Evolutionary conservation across 2,113 vertebrate species (phyloP).

Genomic region (Phrynocephalus versicolor): DNA sequence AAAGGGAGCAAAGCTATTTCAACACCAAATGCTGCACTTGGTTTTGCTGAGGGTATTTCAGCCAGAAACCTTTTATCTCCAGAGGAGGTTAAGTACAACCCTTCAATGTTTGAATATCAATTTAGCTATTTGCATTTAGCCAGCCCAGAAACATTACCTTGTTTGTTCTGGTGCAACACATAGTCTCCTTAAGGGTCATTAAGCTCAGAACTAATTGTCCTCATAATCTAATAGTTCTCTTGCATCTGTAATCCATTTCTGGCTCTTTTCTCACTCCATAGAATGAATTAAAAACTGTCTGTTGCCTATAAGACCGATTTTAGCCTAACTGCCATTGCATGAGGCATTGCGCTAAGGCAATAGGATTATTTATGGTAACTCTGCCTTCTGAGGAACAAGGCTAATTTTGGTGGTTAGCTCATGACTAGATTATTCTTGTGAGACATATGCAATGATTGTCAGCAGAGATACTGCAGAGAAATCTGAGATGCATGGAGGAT

Average conservation of each 20-base stretch:
- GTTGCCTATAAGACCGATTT: too few species aligned
- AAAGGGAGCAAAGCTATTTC: conserved; percentile 30
- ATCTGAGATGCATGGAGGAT: too few species aligned
- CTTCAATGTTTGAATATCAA: conserved; percentile 39
- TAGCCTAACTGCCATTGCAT: not conserved
- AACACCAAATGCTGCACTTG: conserved; percentile 36
- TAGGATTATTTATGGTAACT: not conserved
- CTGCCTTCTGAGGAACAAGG: not conserved
- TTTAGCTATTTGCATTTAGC: conserved; percentile 24
- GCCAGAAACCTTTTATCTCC: conserved; percentile 27
- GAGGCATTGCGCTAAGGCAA: not conserved
- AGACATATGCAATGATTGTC: not conserved
- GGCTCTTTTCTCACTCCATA: not conserved
- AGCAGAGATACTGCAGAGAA: too few species aligned
- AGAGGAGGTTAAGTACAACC: conserved; percentile 35
- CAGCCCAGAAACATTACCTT: not conserved
- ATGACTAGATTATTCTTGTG: too few species aligned
- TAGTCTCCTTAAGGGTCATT: not conserved
- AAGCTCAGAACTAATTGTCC: not conserved
- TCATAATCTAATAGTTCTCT: conserved; percentile 3
- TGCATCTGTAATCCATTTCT: conserved; percentile 6
- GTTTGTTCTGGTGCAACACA: not conserved
- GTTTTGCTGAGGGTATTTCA: conserved; percentile 29
- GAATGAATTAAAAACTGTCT: not conserved
- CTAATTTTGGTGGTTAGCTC: too few species aligned